Evolutionary conservation across 2,888 invertebrate species (phyloP).

Genomic region (Copidosoma aretas): DNA sequence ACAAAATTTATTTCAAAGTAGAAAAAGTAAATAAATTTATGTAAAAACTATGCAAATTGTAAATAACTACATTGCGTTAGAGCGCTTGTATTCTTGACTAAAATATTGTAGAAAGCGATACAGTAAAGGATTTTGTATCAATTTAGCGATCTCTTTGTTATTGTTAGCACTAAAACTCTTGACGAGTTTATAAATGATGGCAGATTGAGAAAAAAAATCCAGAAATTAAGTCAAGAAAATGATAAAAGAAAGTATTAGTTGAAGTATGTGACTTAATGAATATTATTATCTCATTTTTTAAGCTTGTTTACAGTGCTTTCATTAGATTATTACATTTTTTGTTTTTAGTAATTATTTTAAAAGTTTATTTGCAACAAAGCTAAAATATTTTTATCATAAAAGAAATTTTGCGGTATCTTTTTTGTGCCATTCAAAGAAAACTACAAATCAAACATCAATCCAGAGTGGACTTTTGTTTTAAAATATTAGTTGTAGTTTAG

Average conservation of each 20-base stretch:
- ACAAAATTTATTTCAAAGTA: neutral
- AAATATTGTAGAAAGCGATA: constrained; percentile 28
- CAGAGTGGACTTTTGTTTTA: constrained; percentile 45
- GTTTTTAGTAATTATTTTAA: constrained; percentile 20
- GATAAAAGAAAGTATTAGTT: constrained; percentile 32
- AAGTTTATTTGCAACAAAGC: constrained; percentile 29
- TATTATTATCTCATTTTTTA: constrained; percentile 25
- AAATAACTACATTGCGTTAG: constrained; percentile 21
- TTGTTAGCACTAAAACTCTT: constrained; percentile 34
- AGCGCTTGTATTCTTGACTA: constrained; percentile 24
- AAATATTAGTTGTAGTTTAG: constrained; percentile 15
- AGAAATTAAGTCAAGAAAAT: constrained; percentile 23
- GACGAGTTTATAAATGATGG: constrained; percentile 25
- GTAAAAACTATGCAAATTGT: neutral
- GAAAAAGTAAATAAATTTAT: neutral
- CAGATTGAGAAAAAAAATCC: constrained; percentile 17
- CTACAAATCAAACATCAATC: constrained; percentile 34
- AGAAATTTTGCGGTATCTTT: constrained; percentile 18
- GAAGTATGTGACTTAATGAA: constrained; percentile 21
- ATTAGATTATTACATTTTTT: constrained; percentile 34
- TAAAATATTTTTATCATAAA: constrained; percentile 20
- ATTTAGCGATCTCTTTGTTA: constrained; percentile 36
- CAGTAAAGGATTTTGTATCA: constrained; percentile 32
- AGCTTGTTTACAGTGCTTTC: constrained; percentile 30
- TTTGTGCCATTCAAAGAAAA: constrained; percentile 39